Conservation (phyloP, 2,797 vertebrate species). For the Micropoecilia bifurca region DNA sequence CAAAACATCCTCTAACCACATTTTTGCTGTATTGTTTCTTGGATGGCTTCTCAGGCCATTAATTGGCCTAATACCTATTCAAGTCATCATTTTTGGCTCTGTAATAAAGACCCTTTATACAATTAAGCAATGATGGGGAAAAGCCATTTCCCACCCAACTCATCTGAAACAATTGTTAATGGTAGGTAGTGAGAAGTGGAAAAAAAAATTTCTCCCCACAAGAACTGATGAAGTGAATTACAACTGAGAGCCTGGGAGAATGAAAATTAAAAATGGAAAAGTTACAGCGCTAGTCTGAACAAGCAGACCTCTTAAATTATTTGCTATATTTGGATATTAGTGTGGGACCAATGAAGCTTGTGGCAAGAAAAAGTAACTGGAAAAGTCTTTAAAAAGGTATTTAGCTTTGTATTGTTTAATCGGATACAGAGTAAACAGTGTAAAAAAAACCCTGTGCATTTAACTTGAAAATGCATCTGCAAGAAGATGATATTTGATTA, state of each 20-base stretch:
- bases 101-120: conserved; percentile 63
- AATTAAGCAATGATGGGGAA: conserved; percentile 61
- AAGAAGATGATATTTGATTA: not conserved
- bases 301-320: not conserved
- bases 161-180: conserved; percentile 28
- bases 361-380: not conserved
- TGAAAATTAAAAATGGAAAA: not conserved
- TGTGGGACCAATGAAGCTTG: not conserved
- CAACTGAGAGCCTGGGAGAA: not conserved
- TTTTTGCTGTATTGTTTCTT: conserved; percentile 42
- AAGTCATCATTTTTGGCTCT: conserved; percentile 52
- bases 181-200: conserved; percentile 11
- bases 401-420: not conserved
- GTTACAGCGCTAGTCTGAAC: not conserved
- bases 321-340: not conserved
- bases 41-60: conserved; percentile 56
- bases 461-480: not conserved
- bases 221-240: conserved; percentile 34
- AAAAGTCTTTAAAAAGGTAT: not conserved
- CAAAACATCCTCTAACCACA: conserved; percentile 46
- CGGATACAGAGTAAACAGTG: not conserved
- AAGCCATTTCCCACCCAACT: conserved; percentile 51
- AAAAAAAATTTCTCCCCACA: too few species aligned
- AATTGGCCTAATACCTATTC: conserved; percentile 75
- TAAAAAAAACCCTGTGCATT: not conserved